Evolutionary conservation across 1,140 invertebrate species (phyloP), one percentile per base, ranked within the genome.

Genomic region (Halesus radiatus): DNA sequence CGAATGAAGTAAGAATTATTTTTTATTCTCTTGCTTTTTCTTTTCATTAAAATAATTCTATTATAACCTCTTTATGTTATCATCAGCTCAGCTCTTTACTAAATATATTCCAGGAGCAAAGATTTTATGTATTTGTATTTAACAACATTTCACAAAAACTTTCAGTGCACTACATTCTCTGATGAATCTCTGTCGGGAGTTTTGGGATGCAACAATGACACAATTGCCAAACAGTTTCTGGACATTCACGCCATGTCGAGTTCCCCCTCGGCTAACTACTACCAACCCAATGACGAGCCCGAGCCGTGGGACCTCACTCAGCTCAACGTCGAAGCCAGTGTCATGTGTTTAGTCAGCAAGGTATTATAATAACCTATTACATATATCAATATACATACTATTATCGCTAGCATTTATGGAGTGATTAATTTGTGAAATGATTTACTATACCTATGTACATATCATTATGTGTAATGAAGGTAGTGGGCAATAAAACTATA

Each of bases 251-350:
- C 90, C 16, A 94, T 94, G 94, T 94, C 92, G 82, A 93, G 92
- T 82, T 94, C 93, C 7, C 94, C 94, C 0, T 95, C 94, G 22
- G 94, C 94, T 0, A 95, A 95, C 88, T 95, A 95, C 86, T 96
- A 95, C 85, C 93, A 95, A 79, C 94, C 94, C 0, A 94, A 93
- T 0, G 95, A 96, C 84, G 95, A 96, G 85, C 95, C 95, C 1
- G 96, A 97, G 86, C 96, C 96, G 0, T 95, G 95, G 92, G 96
- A 97, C 86, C 89, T 98, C 56, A 97, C 95, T 0, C 93, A 96
- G 84, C 85, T 97, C 16, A 98, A 98, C 85, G 96, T 97, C 32
- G 96, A 97, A 88, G 96, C 96, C 0, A 95, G 95, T 84, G 93
- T 97, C 0, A 96, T 97, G 92, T 96, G 95, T 86, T 88, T 97